phyloP scores from a whole-genome alignment of 2,797 vertebrate species.

The Aplochiton taeniatus region DNA sequence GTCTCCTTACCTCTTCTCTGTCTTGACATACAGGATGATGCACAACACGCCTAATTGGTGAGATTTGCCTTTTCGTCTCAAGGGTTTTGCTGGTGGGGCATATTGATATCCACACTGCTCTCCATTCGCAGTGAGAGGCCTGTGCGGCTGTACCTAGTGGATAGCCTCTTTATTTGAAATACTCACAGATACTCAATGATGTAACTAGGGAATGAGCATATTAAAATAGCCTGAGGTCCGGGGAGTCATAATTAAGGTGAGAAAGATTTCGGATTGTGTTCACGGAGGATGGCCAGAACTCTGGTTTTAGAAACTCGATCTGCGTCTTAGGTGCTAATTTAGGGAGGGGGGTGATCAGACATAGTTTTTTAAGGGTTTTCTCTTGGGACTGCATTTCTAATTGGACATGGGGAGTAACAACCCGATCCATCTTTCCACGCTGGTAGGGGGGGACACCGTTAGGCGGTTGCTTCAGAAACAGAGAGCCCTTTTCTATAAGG shows the following conservation, averaged over 20 bases:
- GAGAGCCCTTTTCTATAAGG: neutral
- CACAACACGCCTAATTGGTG: too few species aligned
- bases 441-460: neutral
- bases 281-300: too few species aligned
- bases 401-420: slow-evolving; percentile 10
- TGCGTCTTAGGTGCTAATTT: too few species aligned
- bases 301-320: too few species aligned
- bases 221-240: neutral
- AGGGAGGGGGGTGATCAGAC: too few species aligned
- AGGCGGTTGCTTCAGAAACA: neutral
- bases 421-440: neutral
- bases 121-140: neutral
- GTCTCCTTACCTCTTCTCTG: too few species aligned
- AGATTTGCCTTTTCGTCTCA: too few species aligned
- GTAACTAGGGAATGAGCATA: neutral
- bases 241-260: neutral
- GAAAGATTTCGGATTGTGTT: neutral
- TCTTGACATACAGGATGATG: too few species aligned
- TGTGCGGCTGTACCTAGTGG: neutral
- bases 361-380: too few species aligned
- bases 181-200: neutral
- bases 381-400: slow-evolving; percentile 17
- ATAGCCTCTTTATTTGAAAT: neutral
- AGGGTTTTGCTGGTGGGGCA: too few species aligned
- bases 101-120: too few species aligned